A percentile compares a stretch with the other conserved stretches of the same genome.
These are phyloP conservation scores for Brachionus paranguensis DNA, from an alignment of 1,140 invertebrate species.

Conservation along the genomic window DNA sequence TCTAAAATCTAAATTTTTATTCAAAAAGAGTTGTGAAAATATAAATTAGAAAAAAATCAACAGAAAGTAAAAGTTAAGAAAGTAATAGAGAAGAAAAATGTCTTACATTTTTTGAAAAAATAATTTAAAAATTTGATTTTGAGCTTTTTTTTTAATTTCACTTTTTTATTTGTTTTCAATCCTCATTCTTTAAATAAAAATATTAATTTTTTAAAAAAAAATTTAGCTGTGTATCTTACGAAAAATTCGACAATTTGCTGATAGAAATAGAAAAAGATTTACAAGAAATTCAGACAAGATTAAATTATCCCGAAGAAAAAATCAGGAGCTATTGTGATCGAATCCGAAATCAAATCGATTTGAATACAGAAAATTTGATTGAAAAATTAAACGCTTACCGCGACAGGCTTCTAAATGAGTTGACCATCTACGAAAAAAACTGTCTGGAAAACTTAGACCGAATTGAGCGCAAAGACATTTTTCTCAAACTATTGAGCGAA, in stretches of 20 bases:
- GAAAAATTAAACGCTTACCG: slow-evolving; percentile 2
- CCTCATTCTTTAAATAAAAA: too few relatives aligned
- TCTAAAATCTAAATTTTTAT: too few relatives aligned
- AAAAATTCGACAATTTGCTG: not conserved
- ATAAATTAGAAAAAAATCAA: not conserved
- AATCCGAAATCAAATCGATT: slow-evolving; percentile 26
- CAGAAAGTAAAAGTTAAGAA: too few relatives aligned
- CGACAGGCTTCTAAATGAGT: not conserved
- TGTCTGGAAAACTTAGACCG: not conserved
- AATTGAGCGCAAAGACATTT: not conserved
- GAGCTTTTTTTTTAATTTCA: not conserved
- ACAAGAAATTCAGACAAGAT: not conserved
- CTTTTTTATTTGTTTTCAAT: too few relatives aligned
- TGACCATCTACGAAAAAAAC: not conserved
- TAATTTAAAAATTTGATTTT: too few relatives aligned
- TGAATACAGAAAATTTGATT: slow-evolving; percentile 18
- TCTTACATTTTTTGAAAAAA: too few relatives aligned
- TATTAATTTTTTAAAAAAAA: not conserved
- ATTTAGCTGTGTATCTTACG: not conserved
- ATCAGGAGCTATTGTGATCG: not conserved
- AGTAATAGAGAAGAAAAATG: too few relatives aligned
- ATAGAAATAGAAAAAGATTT: slow-evolving; percentile 25
- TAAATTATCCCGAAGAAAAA: not conserved
- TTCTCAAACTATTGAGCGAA: not conserved
- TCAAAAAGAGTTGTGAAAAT: too few relatives aligned